phyloP scores from a whole-genome alignment of 2,113 vertebrate genomes.

The Axis porcinus region DNA sequence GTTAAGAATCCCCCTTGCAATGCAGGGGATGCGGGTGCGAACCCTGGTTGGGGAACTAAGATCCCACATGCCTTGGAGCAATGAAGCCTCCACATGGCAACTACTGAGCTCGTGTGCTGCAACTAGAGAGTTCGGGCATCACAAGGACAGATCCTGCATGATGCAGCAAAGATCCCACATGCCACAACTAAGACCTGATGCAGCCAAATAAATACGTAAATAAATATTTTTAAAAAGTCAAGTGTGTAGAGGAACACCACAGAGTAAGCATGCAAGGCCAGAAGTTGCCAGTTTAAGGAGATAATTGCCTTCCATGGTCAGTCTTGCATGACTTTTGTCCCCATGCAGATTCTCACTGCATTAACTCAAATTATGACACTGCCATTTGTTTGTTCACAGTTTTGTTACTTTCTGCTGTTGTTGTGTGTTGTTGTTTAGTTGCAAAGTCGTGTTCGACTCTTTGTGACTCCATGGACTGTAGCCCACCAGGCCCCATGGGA shows the following conservation, averaged over 20 bases:
- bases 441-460: not conserved
- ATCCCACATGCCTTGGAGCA: not conserved
- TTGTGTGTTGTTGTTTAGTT: not conserved
- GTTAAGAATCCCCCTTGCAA: not conserved
- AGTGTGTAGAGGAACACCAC: not conserved
- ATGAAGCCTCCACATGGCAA: not conserved
- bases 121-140: not conserved
- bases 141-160: not conserved
- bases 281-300: not conserved
- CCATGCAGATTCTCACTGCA: not conserved
- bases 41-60: not conserved
- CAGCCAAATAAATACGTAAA: not conserved
- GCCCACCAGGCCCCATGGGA: not conserved
- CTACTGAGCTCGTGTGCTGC: not conserved
- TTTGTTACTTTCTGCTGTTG: conserved; percentile 26
- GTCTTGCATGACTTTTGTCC: not conserved
- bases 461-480: not conserved
- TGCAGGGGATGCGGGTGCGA: not conserved
- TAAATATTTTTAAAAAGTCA: not conserved
- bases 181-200: not conserved
- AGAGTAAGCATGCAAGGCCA: not conserved
- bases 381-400: not conserved
- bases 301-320: not conserved
- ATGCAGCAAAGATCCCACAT: not conserved
- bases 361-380: not conserved